Evolutionary conservation across 2,797 vertebrate genomes (phyloP).

Genomic region (Pyrocephalus nanus): DNA sequence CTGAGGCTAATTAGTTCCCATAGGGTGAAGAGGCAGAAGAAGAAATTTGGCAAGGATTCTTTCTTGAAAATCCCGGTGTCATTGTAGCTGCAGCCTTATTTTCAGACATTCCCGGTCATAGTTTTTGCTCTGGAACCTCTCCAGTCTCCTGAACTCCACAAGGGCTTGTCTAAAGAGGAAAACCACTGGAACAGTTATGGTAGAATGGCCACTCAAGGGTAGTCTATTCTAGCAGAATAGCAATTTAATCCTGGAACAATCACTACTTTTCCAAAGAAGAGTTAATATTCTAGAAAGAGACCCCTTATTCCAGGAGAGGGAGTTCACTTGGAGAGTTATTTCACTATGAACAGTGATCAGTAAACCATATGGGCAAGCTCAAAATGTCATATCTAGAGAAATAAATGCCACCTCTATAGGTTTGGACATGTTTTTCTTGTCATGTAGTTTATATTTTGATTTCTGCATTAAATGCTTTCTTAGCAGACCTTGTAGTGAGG

Average conservation of each 20-base stretch:
- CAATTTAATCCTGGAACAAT: not conserved
- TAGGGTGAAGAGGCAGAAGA: not conserved
- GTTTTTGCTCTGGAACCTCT: conserved; percentile 4
- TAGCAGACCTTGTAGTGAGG: not conserved
- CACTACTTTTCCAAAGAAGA: not conserved
- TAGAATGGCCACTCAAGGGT: not conserved
- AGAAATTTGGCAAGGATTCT: not conserved
- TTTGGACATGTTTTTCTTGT: not conserved
- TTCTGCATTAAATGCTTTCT: not conserved
- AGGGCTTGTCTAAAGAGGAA: not conserved
- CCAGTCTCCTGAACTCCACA: not conserved
- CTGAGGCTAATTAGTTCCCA: not conserved
- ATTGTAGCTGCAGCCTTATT: not conserved
- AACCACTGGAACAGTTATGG: not conserved
- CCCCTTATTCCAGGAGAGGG: not conserved
- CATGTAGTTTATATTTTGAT: not conserved
- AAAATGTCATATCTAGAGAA: not conserved
- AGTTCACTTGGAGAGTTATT: not conserved
- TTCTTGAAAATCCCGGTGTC: not conserved
- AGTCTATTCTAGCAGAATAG: not conserved
- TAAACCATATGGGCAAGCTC: not conserved
- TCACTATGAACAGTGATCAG: not conserved
- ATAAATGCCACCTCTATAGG: not conserved
- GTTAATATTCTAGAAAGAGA: not conserved
- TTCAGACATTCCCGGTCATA: not conserved